Evolutionary conservation across 2,797 vertebrate species (phyloP), one percentile per base, ranked within the genome.

Genomic region (Acanthiza pusilla): DNA sequence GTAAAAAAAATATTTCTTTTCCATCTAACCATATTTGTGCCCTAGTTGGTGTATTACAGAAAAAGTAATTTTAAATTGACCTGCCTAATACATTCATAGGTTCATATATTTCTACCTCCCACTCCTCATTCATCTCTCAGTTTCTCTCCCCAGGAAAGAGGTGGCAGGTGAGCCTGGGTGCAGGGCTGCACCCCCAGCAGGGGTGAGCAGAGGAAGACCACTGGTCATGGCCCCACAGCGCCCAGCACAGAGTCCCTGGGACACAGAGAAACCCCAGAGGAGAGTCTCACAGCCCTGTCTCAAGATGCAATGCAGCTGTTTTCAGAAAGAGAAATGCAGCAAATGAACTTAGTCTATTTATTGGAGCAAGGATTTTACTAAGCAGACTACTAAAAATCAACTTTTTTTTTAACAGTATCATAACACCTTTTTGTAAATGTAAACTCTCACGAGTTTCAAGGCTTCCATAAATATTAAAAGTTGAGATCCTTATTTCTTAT

Each of bases 241-340:
- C 23, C 61, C 68, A 60, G 23, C 7, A 14, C 4, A 2, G 38
- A 47, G 6, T 14, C 38, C 32, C 26, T 2, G 0, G 10, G 5
- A 6, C 0, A 0, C 40, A 22, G 4, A 13, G 29, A 76, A 68
- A 29, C 8, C 21, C 13, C n/a, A 15, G 13, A 10, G 8, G 38
- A 43, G 16, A 32, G 27, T 47, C 60, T 55, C 58, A 26, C 17
- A 40, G 17, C 20, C 13, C 27, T 62, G 3, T 5, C 62, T 78
- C n/a, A 55, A 74, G n/a, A n/a, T 2, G 2, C 7, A 72, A n/a
- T 2, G 2, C 7, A 72, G 26, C 17, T 61, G 23, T 40, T 70
- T 48, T 73, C 65, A 62, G 43, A 71, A 45, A 57, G 17, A 85
- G 9, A 82, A 89, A 61, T 1, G 2, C 15, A 48, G 20, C 25